These are phyloP conservation scores for Tympanoctomys barrerae DNA, from an alignment of 2,797 vertebrate genomes.

Conservation along the genomic window DNA sequence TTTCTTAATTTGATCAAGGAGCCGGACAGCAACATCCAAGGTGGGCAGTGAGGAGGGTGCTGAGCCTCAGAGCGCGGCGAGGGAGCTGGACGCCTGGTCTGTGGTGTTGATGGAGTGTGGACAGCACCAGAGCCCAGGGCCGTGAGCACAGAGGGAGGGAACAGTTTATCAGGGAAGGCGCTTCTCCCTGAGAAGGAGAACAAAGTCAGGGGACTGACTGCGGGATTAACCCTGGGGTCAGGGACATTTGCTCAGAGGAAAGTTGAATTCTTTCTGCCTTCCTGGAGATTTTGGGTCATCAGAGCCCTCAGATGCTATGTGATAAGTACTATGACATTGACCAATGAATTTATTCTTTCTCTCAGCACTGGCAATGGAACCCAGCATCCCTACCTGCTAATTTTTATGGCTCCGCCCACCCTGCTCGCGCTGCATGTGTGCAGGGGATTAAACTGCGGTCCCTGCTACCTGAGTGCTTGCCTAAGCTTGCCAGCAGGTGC, in stretches of 20 bases:
- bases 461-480: too few relatives aligned
- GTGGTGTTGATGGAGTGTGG: conserved; percentile 76
- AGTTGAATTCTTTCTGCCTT: neutral
- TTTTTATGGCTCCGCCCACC: neutral
- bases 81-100: conserved; percentile 66
- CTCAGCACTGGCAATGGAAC: neutral
- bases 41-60: neutral
- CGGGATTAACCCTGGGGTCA: neutral
- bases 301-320: neutral
- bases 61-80: conserved; percentile 62
- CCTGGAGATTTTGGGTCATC: neutral
- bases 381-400: neutral
- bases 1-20: conserved; percentile 83
- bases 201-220: neutral
- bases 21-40: conserved; percentile 52
- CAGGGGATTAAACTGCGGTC: too few relatives aligned
- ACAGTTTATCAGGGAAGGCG: neutral
- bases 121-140: conserved; percentile 76
- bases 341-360: neutral
- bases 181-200: conserved; percentile 26
- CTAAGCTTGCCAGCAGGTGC: too few relatives aligned
- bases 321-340: neutral
- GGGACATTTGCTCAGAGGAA: neutral
- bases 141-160: conserved; percentile 66
- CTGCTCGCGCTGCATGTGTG: too few relatives aligned